Evolutionary conservation across 2,797 vertebrate species (phyloP).

Genomic region (Periparus ater): DNA sequence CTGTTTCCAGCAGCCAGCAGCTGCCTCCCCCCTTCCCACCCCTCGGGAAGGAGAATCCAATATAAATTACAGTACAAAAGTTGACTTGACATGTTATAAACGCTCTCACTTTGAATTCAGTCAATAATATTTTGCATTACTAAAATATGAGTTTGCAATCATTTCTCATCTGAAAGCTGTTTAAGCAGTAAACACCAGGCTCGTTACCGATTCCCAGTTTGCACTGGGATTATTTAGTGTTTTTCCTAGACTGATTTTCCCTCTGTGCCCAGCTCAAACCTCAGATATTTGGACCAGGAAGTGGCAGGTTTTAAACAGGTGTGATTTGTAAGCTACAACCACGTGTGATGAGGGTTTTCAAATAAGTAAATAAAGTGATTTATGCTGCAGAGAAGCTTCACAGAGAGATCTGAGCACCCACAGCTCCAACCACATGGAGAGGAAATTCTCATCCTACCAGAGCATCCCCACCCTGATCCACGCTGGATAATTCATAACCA

Average conservation of each 20-base stretch:
- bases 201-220: background rate
- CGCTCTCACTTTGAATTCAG: background rate
- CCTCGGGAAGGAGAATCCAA: background rate
- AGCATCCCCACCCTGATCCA: background rate
- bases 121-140: constrained; percentile 18
- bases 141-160: background rate
- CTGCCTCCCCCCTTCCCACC: background rate
- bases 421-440: background rate
- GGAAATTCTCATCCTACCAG: background rate
- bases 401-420: background rate
- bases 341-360: rapidly evolving
- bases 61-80: background rate
- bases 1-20: background rate
- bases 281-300: background rate
- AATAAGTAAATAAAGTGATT: background rate
- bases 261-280: background rate
- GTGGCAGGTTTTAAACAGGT: background rate
- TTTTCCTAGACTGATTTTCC: background rate
- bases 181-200: background rate
- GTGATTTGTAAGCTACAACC: background rate
- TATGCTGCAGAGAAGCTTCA: background rate
- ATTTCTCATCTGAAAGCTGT: background rate
- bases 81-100: background rate
- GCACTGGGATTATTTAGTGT: background rate
- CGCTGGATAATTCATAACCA: background rate